Evolutionary conservation across 2,888 invertebrate genomes (phyloP), one percentile per base, ranked within the genome.

Genomic region (Scaptomyza caliginosa): DNA sequence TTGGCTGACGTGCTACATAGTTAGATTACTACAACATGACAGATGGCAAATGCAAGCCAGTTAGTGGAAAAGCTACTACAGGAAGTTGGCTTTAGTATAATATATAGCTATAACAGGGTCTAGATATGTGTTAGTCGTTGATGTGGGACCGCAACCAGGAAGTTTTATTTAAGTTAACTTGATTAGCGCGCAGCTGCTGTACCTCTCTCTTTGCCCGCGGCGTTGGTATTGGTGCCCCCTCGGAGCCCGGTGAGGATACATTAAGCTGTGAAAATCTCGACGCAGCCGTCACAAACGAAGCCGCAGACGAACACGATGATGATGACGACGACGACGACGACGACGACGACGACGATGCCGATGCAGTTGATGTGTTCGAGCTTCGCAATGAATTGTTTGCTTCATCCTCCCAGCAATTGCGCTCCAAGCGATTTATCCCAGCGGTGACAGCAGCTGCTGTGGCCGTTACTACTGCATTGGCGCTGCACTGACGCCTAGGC

Each of bases 141-240:
- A 43, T 66, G 49, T 43, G 54, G 64, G 36, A 68, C 75, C 73
- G 67, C 66, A 77, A 78, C 83, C 82, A 50, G 77, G 73, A 71
- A 52, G 23, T 23, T 43, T 16, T 30, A 23, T 24, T 7, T 73
- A 68, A 67, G 57, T 48, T 24, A 74, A 72, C 45, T 63, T 74
- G 58, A 30, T 21, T 46, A 46, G 65, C 64, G 48, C 80, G 75
- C 75, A 52, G 70, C 64, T 42, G 36, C 7, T 78, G 88, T 90
- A 90, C 90, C 91, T 90, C 90, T 90, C 90, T 90, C 81, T 90
- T 90, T 56, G 82, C 81, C 50, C 90, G 87, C 50, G 91, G 91
- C 42, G 90, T 89, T 52, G 91, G 91, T 71, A 88, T 84, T 40
- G 90, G 90, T 23, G 74, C 55, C 62, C 79, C 51, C 42, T 78